These are phyloP conservation scores for human (Homo sapiens) DNA, from an alignment of 2,113 vertebrate genomes.

Conservation along the genomic window GRCh38 chr6:111892001-111892500, in stretches of 20 bases:
- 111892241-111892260: constrained; percentile 12
- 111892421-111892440: background rate
- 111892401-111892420: background rate
- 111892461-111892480: background rate
- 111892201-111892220: background rate
- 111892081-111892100: too few species aligned
- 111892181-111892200: background rate
- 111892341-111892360: background rate
- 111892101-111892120: too few species aligned
- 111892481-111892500: background rate
- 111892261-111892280: background rate
- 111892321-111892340: background rate
- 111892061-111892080: too few species aligned
- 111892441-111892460: background rate
- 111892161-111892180: background rate
- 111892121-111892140: background rate
- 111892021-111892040: too few species aligned
- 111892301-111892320: background rate
- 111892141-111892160: background rate
- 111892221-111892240: background rate
- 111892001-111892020: too few species aligned
- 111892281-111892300: background rate
- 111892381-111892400: background rate
- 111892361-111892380: background rate
- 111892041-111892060: too few species aligned